These are phyloP conservation scores for Pachyrhynchus sulphureomaculatus DNA, from an alignment of 1,140 invertebrate species.

Conservation along the genomic window DNA sequence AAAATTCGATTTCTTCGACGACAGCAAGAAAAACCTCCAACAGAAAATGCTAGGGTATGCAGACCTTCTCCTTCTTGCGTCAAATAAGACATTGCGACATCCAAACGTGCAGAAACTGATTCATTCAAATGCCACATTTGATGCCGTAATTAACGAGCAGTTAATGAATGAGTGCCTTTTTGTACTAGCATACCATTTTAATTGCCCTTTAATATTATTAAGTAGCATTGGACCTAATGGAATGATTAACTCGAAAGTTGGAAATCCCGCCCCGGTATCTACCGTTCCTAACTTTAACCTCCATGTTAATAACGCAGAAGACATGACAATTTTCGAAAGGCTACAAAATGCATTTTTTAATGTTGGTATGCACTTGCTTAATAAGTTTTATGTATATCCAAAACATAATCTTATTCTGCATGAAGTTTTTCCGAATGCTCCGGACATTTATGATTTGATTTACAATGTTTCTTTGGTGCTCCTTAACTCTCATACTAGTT, in stretches of 20 bases:
- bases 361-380: conserved; percentile 35
- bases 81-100: neutral
- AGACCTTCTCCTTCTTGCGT: neutral
- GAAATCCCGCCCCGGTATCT: conserved; percentile 47
- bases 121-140: conserved; percentile 55
- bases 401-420: conserved; percentile 47
- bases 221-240: conserved; percentile 42
- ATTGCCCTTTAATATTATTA: conserved; percentile 61
- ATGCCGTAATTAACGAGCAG: conserved; percentile 65
- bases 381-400: too few species aligned
- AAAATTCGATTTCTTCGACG: neutral
- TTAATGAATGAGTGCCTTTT: conserved; percentile 69
- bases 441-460: conserved; percentile 55
- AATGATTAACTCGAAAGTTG: conserved; percentile 42
- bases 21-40: neutral
- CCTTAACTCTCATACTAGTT: conserved; percentile 42
- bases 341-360: conserved; percentile 46
- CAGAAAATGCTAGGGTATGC: neutral
- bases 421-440: conserved; percentile 51
- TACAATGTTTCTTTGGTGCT: conserved; percentile 53
- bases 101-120: conserved; percentile 19
- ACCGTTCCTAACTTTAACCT: conserved; percentile 45
- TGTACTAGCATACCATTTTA: conserved; percentile 61
- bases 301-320: conserved; percentile 39
- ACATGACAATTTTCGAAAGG: conserved; percentile 54